Percentiles rank a stretch among this genome's conserved stretches.
These are phyloP conservation scores for Tipula lateralis DNA, from an alignment of 2,888 invertebrate genomes.

Conservation along the genomic window DNA sequence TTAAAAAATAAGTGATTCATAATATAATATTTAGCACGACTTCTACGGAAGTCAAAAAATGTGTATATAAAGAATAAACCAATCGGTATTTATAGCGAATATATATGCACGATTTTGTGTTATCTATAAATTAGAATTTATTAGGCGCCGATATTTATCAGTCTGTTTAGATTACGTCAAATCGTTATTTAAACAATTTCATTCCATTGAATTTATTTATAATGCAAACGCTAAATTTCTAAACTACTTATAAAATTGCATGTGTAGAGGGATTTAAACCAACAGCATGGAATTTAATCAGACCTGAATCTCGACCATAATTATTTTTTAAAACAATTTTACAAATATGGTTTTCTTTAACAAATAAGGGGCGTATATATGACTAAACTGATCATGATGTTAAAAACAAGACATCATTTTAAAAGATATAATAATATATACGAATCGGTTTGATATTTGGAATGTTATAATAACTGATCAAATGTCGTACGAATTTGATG, in stretches of 20 bases:
- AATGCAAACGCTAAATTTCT: neutral
- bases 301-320: no score
- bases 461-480: no score
- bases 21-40: neutral
- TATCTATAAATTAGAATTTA: neutral
- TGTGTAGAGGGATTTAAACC: no score
- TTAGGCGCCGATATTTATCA: constrained; percentile 11
- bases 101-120: neutral
- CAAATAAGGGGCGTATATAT: no score
- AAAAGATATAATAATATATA: no score
- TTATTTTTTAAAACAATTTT: no score
- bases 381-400: no score
- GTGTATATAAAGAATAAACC: neutral
- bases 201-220: neutral
- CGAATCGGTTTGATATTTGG: no score
- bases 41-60: neutral
- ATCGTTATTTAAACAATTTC: neutral
- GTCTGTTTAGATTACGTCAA: neutral
- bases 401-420: no score
- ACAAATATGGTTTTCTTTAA: no score
- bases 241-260: neutral
- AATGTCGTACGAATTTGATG: no score
- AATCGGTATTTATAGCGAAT: neutral
- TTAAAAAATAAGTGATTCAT: neutral
- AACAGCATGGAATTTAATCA: no score